These are phyloP conservation scores for Brachyhypopomus gauderio DNA, from an alignment of 2,113 vertebrate species.

Conservation along the genomic window DNA sequence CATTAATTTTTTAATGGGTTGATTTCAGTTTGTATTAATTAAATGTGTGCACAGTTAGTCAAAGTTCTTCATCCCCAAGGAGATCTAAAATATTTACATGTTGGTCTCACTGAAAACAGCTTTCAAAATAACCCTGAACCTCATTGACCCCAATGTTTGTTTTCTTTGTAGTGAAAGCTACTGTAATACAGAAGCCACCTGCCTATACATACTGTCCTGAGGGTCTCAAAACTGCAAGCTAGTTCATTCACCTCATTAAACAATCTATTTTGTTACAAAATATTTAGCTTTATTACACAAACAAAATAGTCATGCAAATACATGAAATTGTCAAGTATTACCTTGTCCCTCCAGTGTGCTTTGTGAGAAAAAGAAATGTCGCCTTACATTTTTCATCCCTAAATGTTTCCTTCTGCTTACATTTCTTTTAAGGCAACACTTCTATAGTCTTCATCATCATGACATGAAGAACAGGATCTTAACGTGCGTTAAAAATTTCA, in stretches of 20 bases:
- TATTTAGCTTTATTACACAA: slow-evolving; percentile 7
- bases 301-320: not conserved
- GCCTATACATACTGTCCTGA: not conserved
- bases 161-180: slow-evolving; percentile 35
- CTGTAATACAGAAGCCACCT: not conserved
- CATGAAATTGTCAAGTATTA: not conserved
- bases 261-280: slow-evolving; percentile 27
- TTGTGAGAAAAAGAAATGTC: not conserved
- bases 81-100: too few relatives aligned
- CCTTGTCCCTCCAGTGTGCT: not conserved
- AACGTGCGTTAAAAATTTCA: not conserved
- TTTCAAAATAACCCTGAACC: too few relatives aligned
- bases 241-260: not conserved
- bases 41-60: too few relatives aligned
- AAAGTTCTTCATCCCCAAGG: not conserved
- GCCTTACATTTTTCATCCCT: not conserved
- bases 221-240: not conserved
- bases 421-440: not conserved
- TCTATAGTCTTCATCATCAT: not conserved
- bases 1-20: too few relatives aligned
- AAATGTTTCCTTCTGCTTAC: not conserved
- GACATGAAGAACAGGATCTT: not conserved
- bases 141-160: not conserved
- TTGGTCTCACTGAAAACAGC: too few relatives aligned
- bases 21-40: too few relatives aligned